Conservation (phyloP, 1,140 invertebrate species). For the Pogonus chalceus region DNA sequence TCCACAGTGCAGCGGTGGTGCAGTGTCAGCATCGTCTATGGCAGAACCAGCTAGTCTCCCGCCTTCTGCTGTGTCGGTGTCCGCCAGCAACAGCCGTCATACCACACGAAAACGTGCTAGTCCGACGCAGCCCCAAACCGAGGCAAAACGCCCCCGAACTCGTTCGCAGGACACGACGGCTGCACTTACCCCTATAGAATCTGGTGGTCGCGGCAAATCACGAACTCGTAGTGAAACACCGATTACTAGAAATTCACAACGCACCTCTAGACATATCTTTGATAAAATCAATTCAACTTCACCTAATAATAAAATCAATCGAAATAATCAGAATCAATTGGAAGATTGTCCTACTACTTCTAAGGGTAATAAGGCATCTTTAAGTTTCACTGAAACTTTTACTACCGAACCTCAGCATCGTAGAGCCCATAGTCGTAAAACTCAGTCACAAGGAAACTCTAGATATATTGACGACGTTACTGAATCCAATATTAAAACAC, state of each 20-base stretch:
- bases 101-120: constrained; percentile 31
- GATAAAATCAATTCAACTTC: background rate
- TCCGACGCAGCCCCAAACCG: constrained; percentile 28
- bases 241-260: background rate
- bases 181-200: constrained; percentile 2
- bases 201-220: background rate
- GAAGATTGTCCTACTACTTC: constrained; percentile 2
- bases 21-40: constrained; percentile 36
- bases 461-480: background rate
- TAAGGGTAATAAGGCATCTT: background rate
- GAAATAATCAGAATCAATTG: constrained; percentile 8
- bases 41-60: constrained; percentile 34
- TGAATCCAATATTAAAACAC: background rate
- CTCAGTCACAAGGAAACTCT: constrained; percentile 1
- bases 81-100: constrained; percentile 32
- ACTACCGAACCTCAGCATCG: background rate
- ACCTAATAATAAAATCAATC: background rate
- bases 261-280: background rate
- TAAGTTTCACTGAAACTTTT: background rate
- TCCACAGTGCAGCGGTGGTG: constrained; percentile 28
- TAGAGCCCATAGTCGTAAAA: constrained; percentile 9
- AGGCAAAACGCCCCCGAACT: constrained; percentile 28
- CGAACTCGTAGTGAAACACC: background rate
- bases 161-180: constrained; percentile 12
- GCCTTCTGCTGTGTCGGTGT: constrained; percentile 21